Evolutionary conservation across 2,888 invertebrate species (phyloP), one percentile per base, ranked within the genome.

Genomic region (Tachina grossa): DNA sequence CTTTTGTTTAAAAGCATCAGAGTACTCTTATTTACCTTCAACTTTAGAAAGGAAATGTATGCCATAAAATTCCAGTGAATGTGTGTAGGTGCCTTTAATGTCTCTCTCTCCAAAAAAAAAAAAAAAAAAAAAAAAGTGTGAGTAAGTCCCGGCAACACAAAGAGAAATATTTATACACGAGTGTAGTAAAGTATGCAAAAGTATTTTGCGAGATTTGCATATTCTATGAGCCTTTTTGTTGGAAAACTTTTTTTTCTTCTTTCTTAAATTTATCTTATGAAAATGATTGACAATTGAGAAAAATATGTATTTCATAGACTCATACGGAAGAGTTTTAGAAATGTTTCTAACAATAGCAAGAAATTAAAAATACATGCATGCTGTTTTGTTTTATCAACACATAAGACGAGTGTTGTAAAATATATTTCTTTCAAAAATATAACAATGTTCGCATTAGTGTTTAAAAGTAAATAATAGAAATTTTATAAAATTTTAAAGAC

Each of bases 181-280:
- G 41, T 16, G 49, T 19, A 45, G n/a, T 53, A 14, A 72, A 69
- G 65, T 63, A 39, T 69, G 51, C 61, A 57, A 75, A 79, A 74
- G 49, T 53, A 66, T 76, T 79, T 80, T 80, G 66, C 61, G 45
- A 53, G 80, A 80, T 84, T 84, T 80, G 71, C 80, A 84, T 84
- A 80, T 80, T 76, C 59, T 61, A 80, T 59, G 80, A 66, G 61
- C 53, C 76, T 65, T 19, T 65, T 63, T 71, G 43, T 63, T 66
- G 11, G 14, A n/a, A 55, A 19, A 31, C 6, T 31, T 31, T 31
- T 31, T 5, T 31, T 51, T 57, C 55, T 75, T 61, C 55, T 1
- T 65, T 14, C 14, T 66, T 31, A 31, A 51, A 63, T 75, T 51
- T 19, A 31, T 19, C 11, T 55, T 72, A 47, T 59, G 59, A 49